These are phyloP conservation scores for Neodon shergylaensis DNA, from an alignment of 2,113 vertebrate genomes.

Conservation along the genomic window DNA sequence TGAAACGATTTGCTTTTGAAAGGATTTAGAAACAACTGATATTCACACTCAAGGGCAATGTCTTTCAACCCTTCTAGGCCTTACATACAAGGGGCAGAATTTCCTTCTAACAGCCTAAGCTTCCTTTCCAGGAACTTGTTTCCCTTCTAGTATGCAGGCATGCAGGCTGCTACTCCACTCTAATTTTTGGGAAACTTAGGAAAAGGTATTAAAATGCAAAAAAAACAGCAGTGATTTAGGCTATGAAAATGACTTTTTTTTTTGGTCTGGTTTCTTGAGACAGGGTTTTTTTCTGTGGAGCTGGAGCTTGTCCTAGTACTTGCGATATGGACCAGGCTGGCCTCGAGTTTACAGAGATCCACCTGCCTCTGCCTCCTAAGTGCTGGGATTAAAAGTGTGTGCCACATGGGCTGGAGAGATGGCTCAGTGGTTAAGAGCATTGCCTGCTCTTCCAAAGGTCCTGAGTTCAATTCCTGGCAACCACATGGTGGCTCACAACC, in stretches of 20 bases:
- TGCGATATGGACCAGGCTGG: too few relatives aligned
- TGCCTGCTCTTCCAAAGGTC: too few relatives aligned
- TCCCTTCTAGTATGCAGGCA: background rate
- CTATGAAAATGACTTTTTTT: background rate
- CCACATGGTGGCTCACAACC: too few relatives aligned
- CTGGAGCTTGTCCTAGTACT: too few relatives aligned
- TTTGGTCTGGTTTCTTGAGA: too few relatives aligned
- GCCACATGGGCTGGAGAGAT: too few relatives aligned
- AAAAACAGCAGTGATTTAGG: background rate
- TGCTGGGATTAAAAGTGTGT: too few relatives aligned
- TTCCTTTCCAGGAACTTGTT: background rate
- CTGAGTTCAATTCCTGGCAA: too few relatives aligned
- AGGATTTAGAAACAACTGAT: background rate
- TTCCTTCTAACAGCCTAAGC: background rate
- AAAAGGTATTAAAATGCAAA: background rate
- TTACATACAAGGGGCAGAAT: background rate
- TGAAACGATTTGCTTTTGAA: background rate
- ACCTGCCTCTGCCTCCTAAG: too few relatives aligned
- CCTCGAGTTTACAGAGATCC: too few relatives aligned
- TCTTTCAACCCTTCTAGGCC: background rate
- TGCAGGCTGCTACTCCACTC: background rate
- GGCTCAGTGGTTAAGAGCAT: too few relatives aligned
- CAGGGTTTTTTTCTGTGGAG: too few relatives aligned
- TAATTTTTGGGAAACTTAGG: background rate
- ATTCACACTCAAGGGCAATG: background rate